These are phyloP conservation scores for Malurus splendens DNA, from an alignment of 2,797 vertebrate genomes.

Conservation along the genomic window DNA sequence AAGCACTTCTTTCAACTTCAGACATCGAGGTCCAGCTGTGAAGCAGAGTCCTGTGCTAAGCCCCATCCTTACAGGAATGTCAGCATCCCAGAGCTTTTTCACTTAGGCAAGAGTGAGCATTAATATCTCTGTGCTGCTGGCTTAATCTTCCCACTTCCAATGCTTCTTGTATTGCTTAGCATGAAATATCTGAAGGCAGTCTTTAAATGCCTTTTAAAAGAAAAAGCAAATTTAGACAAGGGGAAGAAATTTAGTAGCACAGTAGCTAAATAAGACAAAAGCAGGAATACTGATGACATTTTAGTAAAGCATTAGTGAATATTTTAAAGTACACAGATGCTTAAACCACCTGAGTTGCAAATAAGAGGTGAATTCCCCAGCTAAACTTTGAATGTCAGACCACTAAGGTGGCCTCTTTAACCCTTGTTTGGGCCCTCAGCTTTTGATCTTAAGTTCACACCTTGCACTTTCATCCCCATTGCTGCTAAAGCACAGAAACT, in stretches of 20 bases:
- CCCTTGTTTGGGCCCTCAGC: not conserved
- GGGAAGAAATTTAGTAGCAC: not conserved
- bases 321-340: not conserved
- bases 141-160: not conserved
- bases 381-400: not conserved
- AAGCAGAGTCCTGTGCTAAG: not conserved
- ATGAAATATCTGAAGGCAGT: not conserved
- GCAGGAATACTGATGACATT: not conserved
- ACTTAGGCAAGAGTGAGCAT: not conserved
- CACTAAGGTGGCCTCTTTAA: not conserved
- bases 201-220: not conserved
- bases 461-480: not conserved
- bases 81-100: not conserved
- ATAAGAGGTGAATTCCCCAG: not conserved
- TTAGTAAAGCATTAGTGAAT: not conserved
- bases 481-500: not conserved
- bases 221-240: not conserved
- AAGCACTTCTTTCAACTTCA: not conserved
- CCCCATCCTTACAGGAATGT: not conserved
- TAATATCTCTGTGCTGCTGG: not conserved
- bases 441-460: not conserved
- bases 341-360: not conserved
- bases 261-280: not conserved
- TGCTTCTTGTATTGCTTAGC: not conserved
- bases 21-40: not conserved